Evolutionary conservation across 1,140 invertebrate species (phyloP).

Genomic region (Thrips palmi): DNA sequence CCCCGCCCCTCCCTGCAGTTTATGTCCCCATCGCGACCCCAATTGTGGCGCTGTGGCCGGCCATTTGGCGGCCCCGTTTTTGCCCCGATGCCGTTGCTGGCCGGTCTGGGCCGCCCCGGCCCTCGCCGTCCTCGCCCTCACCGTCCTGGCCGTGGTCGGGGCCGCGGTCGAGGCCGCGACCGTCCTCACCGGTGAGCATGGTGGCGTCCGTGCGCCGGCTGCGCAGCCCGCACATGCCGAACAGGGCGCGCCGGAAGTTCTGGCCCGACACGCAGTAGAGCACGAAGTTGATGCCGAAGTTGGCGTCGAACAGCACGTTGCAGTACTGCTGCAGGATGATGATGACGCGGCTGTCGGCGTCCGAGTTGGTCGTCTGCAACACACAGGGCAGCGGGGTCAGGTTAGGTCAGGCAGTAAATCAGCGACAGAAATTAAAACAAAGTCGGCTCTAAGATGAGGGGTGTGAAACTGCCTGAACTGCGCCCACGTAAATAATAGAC

Average conservation of each 20-base stretch:
- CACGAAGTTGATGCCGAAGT: conserved; percentile 74
- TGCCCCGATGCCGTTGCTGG: no score
- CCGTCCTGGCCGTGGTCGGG: background rate
- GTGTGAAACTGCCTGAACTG: no score
- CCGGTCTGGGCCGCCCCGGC: background rate
- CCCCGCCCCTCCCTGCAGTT: no score
- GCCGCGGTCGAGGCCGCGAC: background rate
- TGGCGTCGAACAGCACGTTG: conserved; percentile 53
- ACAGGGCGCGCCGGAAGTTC: conserved; percentile 49
- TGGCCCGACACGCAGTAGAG: conserved; percentile 64
- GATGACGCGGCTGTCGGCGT: conserved; percentile 19
- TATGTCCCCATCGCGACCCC: no score
- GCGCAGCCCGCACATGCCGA: conserved; percentile 20
- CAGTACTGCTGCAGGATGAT: conserved; percentile 33
- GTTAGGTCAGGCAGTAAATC: no score
- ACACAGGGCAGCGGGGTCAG: no score
- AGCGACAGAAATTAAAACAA: no score
- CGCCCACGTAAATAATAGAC: no score
- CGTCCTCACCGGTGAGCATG: conserved; percentile 25
- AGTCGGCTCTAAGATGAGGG: no score
- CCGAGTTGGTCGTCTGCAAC: no score
- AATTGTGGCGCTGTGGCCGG: no score
- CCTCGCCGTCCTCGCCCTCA: background rate
- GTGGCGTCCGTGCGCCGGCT: conserved; percentile 23
- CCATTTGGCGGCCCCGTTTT: no score